phyloP scores from a whole-genome alignment of 1,140 invertebrate species.

The Lethrus apterus region DNA sequence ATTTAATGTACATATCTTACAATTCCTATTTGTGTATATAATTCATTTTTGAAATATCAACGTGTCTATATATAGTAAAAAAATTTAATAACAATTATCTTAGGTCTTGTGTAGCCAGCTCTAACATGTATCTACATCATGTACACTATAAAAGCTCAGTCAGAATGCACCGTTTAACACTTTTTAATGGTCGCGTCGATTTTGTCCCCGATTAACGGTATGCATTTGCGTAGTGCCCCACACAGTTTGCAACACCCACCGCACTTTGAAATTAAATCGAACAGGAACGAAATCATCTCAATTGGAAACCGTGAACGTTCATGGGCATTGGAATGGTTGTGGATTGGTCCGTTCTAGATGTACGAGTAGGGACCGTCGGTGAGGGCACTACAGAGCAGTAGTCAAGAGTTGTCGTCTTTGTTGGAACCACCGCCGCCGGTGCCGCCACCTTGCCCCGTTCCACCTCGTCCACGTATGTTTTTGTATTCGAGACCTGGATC shows the following conservation, averaged over 20 bases:
- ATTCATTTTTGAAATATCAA: slow-evolving; percentile 3
- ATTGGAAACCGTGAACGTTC: neutral
- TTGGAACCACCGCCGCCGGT: slow-evolving; percentile 51
- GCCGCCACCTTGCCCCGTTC: slow-evolving; percentile 45
- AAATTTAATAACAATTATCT: slow-evolving; percentile 3
- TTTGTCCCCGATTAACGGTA: neutral
- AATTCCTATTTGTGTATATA: slow-evolving; percentile 18
- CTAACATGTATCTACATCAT: neutral
- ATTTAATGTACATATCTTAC: slow-evolving; percentile 28
- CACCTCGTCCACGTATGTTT: slow-evolving; percentile 65
- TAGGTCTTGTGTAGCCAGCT: slow-evolving; percentile 1
- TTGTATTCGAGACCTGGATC: slow-evolving; percentile 93
- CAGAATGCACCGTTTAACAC: slow-evolving; percentile 1
- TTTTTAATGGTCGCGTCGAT: neutral
- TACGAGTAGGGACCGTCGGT: slow-evolving; percentile 82
- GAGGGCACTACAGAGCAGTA: slow-evolving; percentile 97
- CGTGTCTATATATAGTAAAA: slow-evolving; percentile 1
- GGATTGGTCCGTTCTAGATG: slow-evolving; percentile 42
- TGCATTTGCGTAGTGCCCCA: neutral
- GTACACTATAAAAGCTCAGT: slow-evolving; percentile 5
- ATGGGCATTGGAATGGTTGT: slow-evolving; percentile 16
- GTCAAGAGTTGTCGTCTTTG: slow-evolving; percentile 94
- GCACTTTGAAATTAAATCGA: neutral
- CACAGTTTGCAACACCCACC: neutral
- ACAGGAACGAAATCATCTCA: slow-evolving; percentile 3